These are phyloP conservation scores for Halocynthia aurantium DNA, from an alignment of 23 tunicate genomes.

Conservation along the genomic window DNA sequence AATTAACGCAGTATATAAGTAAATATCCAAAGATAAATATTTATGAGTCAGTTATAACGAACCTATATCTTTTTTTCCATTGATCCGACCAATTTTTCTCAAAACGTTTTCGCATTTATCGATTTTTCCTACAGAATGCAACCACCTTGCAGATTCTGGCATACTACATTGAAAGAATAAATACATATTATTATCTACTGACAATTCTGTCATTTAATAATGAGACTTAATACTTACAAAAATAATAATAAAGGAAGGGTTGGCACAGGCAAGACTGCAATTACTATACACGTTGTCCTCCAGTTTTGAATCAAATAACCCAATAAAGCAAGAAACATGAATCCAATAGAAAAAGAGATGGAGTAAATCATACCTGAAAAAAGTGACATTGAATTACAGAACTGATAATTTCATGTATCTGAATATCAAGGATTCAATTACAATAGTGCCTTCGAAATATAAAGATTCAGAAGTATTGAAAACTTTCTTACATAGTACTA, in stretches of 20 bases:
- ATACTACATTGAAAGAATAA: conserved; percentile 11
- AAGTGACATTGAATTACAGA: background rate
- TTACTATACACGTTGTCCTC: conserved; percentile 40
- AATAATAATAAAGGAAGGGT: conserved; percentile 6
- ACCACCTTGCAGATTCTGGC: conserved; percentile 88
- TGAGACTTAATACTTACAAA: conserved; percentile 38
- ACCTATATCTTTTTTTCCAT: conserved; percentile 46
- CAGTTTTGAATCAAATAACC: conserved; percentile 36
- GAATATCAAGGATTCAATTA: no score
- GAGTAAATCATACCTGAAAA: conserved; percentile 52
- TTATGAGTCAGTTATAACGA: background rate
- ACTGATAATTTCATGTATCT: no score
- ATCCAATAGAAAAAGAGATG: conserved; percentile 56
- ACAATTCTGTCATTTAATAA: no score
- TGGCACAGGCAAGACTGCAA: conserved; percentile 32
- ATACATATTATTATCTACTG: no score
- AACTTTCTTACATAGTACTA: background rate
- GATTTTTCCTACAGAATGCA: conserved; percentile 63
- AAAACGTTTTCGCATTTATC: conserved; percentile 45
- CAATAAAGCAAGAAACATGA: conserved; percentile 42
- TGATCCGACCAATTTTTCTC: conserved; percentile 42
- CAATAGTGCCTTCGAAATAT: background rate
- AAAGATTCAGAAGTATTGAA: background rate
- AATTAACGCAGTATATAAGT: no score
- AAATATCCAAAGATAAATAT: background rate